These are phyloP conservation scores for Arenaria interpres DNA, from an alignment of 2,113 vertebrate genomes.

Conservation along the genomic window DNA sequence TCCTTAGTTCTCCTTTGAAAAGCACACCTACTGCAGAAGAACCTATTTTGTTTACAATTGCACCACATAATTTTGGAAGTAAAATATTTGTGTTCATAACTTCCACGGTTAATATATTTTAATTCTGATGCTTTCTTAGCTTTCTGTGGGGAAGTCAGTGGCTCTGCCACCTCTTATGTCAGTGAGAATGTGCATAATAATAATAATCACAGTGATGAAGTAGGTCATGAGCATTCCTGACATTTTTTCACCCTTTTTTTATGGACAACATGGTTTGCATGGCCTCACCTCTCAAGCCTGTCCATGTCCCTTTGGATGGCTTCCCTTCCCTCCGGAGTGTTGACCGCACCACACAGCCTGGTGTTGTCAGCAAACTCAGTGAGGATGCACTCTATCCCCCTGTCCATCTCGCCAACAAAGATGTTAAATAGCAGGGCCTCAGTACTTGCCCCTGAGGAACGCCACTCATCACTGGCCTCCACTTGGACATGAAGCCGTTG, in stretches of 20 bases:
- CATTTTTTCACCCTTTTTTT: background rate
- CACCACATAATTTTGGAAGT: background rate
- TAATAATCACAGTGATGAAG: background rate
- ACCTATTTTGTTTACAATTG: background rate
- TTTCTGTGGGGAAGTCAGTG: background rate
- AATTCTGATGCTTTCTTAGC: background rate
- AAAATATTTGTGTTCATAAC: background rate
- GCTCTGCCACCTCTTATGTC: background rate
- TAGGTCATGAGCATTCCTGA: background rate
- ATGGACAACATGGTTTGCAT: background rate
- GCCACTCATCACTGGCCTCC: no score
- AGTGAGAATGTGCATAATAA: background rate
- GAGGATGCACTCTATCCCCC: no score
- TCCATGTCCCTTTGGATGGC: no score
- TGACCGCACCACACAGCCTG: no score
- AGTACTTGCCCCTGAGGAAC: no score
- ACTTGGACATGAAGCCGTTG: no score
- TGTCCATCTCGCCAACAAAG: no score
- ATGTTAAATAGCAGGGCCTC: no score
- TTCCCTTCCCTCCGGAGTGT: no score
- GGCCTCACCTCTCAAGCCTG: no score
- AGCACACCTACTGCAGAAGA: background rate
- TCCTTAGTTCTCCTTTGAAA: background rate
- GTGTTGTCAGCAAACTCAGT: no score
- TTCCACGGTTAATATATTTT: background rate